Evolutionary conservation across 2,888 invertebrate species (phyloP), one percentile per base, ranked within the genome.

Genomic region (Mechanitis mazaeus): DNA sequence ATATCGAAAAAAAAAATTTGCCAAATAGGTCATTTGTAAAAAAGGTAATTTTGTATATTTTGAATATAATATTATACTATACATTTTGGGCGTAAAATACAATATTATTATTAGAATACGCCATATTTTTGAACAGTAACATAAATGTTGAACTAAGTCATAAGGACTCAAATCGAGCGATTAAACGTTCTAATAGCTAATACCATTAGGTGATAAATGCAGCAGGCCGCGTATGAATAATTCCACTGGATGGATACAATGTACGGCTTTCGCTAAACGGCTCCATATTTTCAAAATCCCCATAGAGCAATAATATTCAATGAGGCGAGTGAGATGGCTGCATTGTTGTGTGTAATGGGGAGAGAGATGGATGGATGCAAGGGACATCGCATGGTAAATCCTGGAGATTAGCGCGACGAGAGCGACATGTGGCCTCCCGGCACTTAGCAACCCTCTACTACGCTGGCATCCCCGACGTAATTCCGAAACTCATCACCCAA

Each of bases 211-310:
- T 87, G 88, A 89, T 89, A 89, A 89, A 89, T 86, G 87, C 87
- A 86, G 78, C 83, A 84, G 78, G 84, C 76, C 83, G 79, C 75
- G 79, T 87, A 86, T 89, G 89, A 90, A 90, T 90, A 89, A 89
- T 90, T 89, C 88, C 84, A 74, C 79, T 78, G 80, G 80, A 85
- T 83, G 87, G 88, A 87, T 86, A 90, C 89, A 89, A 87, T 89
- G 87, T 88, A 86, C 84, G 80, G 87, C 87, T 87, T 85, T 88
- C 76, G 79, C 83, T 90, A 90, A 90, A 88, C 88, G 90, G 86
- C 83, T 89, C 87, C 90, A 90, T 90, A 89, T 90, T 90, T 90
- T 87, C 85, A 86, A 88, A 89, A 90, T 90, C 90, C 90, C 90
- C 79, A 88, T 85, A 87, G 89, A 87, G 88, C 89, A 89, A 90